Base-by-base conservation (phyloP, 2,113 vertebrate species). In the Macrotis lagotis region DNA sequence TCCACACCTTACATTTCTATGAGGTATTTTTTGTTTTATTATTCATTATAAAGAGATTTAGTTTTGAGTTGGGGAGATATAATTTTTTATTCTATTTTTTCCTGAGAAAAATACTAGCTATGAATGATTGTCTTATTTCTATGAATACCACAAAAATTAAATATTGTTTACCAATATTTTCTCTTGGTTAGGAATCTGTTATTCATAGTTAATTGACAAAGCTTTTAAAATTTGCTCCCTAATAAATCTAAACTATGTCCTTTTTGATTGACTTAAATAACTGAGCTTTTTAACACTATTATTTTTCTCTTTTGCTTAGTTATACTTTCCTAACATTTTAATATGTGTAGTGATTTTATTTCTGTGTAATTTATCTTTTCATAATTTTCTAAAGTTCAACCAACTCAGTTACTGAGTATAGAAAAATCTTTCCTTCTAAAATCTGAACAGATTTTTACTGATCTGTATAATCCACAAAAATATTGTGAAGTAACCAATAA, bases 221-320 rank as follows among this genome's bases (percentile, higher is more conserved):
- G 88, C 53, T 92, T 94, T 92, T 55, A 90, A 95, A 55, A 90
- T 12, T 22, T 51, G 92, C 74, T 50, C 48, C 16, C 55, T 89
- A n/a, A 50, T 91, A 90, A 91, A 90, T 93, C 0, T 55, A 89
- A 66, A 92, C 91, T 93, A 14, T 93, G 74, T 93, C 50, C 19
- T 88, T 96, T 91, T 22, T 89, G 91, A 92, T 91, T 92, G 66
- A 14, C 44, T 94, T 91, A n/a, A 66, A 51, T 93, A 93, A 92
- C 83, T 59, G 26, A 26, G 16, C 26, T 88, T 91, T 25, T 52
- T 10, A 26, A 55, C 93, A 1, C 26, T 88, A 59, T n/a, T 66
- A 50, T 90, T 47, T 10, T 66, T 51, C 48, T 0, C 6, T 90
- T 94, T 90, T 95, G 48, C 44, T 53, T 49, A 44, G 8, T 94